These are phyloP conservation scores for Eutrigla gurnardus DNA, from an alignment of 2,797 vertebrate genomes.

Conservation along the genomic window DNA sequence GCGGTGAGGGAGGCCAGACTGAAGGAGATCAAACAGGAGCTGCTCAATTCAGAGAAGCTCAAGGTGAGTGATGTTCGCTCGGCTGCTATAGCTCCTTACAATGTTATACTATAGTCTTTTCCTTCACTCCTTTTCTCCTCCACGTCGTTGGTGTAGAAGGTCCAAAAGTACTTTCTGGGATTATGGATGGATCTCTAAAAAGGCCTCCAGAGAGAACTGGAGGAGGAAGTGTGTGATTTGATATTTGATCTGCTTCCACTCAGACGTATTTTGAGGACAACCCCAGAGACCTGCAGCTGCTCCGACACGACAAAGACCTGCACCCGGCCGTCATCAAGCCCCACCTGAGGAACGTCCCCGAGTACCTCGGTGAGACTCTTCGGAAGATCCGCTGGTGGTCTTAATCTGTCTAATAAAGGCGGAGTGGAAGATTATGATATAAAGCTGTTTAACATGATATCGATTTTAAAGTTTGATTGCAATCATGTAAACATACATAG, in stretches of 20 bases:
- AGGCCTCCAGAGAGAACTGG: background rate
- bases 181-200: too few relatives aligned
- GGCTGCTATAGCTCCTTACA: too few relatives aligned
- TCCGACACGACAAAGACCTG: constrained; percentile 92
- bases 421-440: too few relatives aligned
- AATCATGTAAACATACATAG: too few relatives aligned
- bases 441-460: too few relatives aligned
- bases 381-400: too few relatives aligned
- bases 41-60: constrained; percentile 93
- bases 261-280: constrained; percentile 96
- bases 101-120: too few relatives aligned
- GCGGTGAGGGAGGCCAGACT: constrained; percentile 91
- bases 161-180: too few relatives aligned
- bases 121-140: too few relatives aligned
- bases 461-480: too few relatives aligned
- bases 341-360: constrained; percentile 91
- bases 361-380: constrained; percentile 88
- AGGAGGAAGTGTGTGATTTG: constrained; percentile 3
- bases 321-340: constrained; percentile 92
- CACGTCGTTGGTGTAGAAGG: too few relatives aligned
- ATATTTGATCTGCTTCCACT: constrained; percentile 5
- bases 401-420: too few relatives aligned
- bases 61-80: constrained; percentile 81
- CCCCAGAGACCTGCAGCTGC: constrained; percentile 91
- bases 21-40: constrained; percentile 95